These are phyloP conservation scores for Tipula vernalis DNA, from an alignment of 2,888 invertebrate species.

Conservation along the genomic window DNA sequence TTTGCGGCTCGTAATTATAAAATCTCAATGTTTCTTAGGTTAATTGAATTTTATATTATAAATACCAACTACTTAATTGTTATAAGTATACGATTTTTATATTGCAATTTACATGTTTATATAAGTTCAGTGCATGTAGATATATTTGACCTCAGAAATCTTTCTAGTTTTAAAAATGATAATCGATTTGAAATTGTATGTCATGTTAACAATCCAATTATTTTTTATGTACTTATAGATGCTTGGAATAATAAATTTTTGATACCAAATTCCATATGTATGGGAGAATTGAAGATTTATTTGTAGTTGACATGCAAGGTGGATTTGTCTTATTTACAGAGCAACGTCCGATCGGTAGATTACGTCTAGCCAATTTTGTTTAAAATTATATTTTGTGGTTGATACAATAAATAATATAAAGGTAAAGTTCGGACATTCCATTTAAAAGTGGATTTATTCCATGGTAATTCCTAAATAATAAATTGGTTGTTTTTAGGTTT, in stretches of 20 bases:
- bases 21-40: neutral
- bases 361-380: neutral
- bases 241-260: neutral
- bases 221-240: neutral
- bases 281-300: neutral
- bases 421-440: neutral
- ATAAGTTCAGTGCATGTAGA: neutral
- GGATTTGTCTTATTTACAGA: neutral
- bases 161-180: neutral
- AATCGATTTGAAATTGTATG: neutral
- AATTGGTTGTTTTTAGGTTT: neutral
- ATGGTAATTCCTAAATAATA: neutral
- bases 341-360: neutral
- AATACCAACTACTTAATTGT: neutral
- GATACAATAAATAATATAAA: neutral
- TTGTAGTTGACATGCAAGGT: neutral
- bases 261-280: neutral
- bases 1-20: neutral
- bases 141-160: neutral
- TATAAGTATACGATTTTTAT: neutral
- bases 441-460: neutral
- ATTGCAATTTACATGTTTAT: neutral
- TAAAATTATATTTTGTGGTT: neutral
- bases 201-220: neutral
- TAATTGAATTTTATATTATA: neutral